These are phyloP conservation scores for Drosophila crucigera DNA, from an alignment of 2,888 invertebrate species.

Conservation along the genomic window DNA sequence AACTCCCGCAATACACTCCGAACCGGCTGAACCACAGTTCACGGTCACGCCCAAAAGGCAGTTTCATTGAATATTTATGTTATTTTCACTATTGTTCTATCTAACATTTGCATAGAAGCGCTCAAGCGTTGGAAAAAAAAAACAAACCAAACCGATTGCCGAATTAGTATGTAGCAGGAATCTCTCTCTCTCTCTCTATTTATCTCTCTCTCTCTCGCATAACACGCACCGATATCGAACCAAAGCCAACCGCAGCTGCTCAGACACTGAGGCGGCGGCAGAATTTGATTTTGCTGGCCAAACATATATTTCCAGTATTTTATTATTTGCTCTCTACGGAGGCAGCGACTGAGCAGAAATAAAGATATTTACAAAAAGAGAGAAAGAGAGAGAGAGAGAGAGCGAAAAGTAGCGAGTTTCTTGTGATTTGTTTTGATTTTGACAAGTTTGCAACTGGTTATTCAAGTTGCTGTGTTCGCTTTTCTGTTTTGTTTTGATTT, in stretches of 20 bases:
- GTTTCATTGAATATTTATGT: slow-evolving; percentile 52
- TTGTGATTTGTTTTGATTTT: slow-evolving; percentile 77
- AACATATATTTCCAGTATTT: slow-evolving; percentile 62
- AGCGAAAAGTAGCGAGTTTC: slow-evolving; percentile 29
- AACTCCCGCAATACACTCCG: slow-evolving; percentile 11
- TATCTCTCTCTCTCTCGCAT: not conserved
- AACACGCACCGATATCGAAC: slow-evolving; percentile 8
- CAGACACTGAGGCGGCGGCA: slow-evolving; percentile 69
- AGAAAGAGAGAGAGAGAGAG: slow-evolving; percentile 4
- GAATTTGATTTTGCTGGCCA: slow-evolving; percentile 23
- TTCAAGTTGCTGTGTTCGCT: slow-evolving; percentile 41
- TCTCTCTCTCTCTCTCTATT: not conserved
- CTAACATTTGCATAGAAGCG: slow-evolving; percentile 55
- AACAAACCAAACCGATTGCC: slow-evolving; percentile 30
- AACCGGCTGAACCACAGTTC: slow-evolving; percentile 31
- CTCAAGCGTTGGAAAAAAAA: slow-evolving; percentile 31
- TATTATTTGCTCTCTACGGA: slow-evolving; percentile 18
- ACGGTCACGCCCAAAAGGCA: slow-evolving; percentile 41
- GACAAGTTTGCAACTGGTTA: slow-evolving; percentile 70
- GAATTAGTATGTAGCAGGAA: slow-evolving; percentile 10
- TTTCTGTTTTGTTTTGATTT: slow-evolving; percentile 48
- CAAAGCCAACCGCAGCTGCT: slow-evolving; percentile 58
- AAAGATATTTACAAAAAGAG: slow-evolving; percentile 3
- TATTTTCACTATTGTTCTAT: slow-evolving; percentile 47
- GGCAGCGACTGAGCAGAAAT: slow-evolving; percentile 2